Evolutionary conservation across 2,888 invertebrate genomes (phyloP), one percentile per base, ranked within the genome.

Genomic region (Mesorhabditis belari): DNA sequence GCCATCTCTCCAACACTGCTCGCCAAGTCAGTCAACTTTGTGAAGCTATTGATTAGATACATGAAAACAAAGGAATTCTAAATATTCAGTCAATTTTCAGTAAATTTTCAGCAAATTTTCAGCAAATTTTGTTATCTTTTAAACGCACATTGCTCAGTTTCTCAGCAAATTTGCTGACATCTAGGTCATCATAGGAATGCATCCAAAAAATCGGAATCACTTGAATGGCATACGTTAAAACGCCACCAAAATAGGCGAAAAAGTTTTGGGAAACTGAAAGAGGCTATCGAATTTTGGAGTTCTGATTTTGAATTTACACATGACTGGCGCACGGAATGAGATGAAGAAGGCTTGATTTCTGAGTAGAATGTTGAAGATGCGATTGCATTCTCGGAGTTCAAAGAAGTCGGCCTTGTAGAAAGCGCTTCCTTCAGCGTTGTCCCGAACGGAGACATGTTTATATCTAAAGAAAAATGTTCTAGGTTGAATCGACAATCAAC

Each of bases 21-120:
- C 0, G 85, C 83, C 65, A 85, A 77, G 73, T 85, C 85, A 19
- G 86, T 84, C 55, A 86, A 77, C 53, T 80, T 81, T 23, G 85
- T 85, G 76, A 86, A 86, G 63, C 83, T 82, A 73, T 80, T 84
- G 67, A 86, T 85, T 59, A 86, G 81, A 74, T 85, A 86, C 57
- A 86, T 85, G 61, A 83, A 83, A 55, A 85, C 82, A 79, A 86
- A 86, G 2, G 85, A 82, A 78, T 85, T 86, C 84, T 85, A 79
- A 54, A 79, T 81, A 57, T 60, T 56, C 2, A 6, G 27, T 23
- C 2, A 4, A 4, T 2, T 3, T 63, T 61, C 9, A 23, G 9
- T 27, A 27, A 19, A 49, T 23, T 53, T 44, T 23, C 83, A 6
- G 27, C 23, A 2, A 5, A 3, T 4, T 25, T 63, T 61, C 9